Base-by-base conservation (phyloP, 2,888 invertebrate genomes). In the Acronicta alni region DNA sequence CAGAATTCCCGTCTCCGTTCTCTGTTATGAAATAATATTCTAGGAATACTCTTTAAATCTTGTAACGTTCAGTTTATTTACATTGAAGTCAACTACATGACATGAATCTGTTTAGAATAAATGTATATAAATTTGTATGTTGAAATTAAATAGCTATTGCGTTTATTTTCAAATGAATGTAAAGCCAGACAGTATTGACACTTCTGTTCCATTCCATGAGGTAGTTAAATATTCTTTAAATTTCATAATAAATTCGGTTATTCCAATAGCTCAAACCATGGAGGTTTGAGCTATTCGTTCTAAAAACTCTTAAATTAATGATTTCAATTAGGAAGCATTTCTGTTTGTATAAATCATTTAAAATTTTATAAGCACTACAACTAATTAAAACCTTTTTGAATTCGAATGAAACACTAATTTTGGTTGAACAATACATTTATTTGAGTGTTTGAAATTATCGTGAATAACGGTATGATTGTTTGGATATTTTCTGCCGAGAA, bases 341-440 rank as follows among this genome's bases (percentile, higher is more conserved):
- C 37, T 46, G 49, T 47, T 18, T 10, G 6, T 14, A 46, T n/a
- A 62, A 69, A 62, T 61, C 55, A 37, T 43, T 69, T 51, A 17
- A 61, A 67, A 30, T 23, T 23, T 26, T 2, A 26, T 5, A 57
- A 46, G 54, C 46, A 61, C 15, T 43, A 55, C 49, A 61, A 42
- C 47, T 41, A 55, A 68, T 62, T 41, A 32, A 55, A 51, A 51
- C 42, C 54, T 26, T 9, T 26, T 9, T 26, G 1, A 26, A 9
- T 9, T 7, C 9, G 26, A 26, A 26, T 26, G 9, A 26, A 26
- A 9, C 26, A 26, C 26, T 51, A 37, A 37, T 55, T 54, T 46
- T 37, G 14, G 42, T 38, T 23, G 23, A 51, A 51, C 47, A 47
- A 51, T 62, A 39, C n/a, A 42, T 45, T 12, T 20, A 32, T 47